Evolutionary conservation across 2,888 invertebrate genomes (phyloP), one percentile per base, ranked within the genome.

Genomic region (Rotaria socialis): DNA sequence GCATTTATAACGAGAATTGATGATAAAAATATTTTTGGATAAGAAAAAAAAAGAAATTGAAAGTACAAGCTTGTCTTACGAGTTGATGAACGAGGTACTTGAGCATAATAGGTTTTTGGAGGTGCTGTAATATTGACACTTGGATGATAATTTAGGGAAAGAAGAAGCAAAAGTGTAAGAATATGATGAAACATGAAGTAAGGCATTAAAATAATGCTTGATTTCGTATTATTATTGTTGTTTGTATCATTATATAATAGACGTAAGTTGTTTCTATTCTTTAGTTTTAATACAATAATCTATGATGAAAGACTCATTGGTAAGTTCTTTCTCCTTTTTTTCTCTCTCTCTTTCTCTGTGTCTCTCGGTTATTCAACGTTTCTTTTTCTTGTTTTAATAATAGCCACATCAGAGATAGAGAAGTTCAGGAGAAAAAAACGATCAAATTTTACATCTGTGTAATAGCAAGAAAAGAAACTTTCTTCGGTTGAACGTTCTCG

Each of bases 201-300:
- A 35, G 35, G 35, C 14, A 67, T 41, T 67, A 67, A 19, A 16
- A 19, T 67, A 41, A 67, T 67, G 67, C 35, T 67, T 67, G 67
- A 19, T 35, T 35, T 67, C 16, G 67, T 41, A 35, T 67, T 67
- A 67, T 67, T 67, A 67, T 67, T 2, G 35, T 35, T 41, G 67
- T 67, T 19, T 67, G 35, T 41, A 41, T 67, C 67, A 67, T 67
- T 67, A 67, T 41, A 41, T 67, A 67, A 67, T 35, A 67, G 67
- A 67, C 16, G 67, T 67, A 41, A 67, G 67, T 67, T 67, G 67
- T 67, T 67, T 41, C 67, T 67, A 67, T 67, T 67, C 67, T 67
- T 67, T 67, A 67, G 67, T 67, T 67, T 67, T 67, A 67, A 67
- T 67, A 67, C 67, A 67, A 35, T 67, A 67, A 67, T 67, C 67